Evolutionary conservation across 2,113 vertebrate genomes (phyloP).

Genomic region (Protobothrops flavoviridis): DNA sequence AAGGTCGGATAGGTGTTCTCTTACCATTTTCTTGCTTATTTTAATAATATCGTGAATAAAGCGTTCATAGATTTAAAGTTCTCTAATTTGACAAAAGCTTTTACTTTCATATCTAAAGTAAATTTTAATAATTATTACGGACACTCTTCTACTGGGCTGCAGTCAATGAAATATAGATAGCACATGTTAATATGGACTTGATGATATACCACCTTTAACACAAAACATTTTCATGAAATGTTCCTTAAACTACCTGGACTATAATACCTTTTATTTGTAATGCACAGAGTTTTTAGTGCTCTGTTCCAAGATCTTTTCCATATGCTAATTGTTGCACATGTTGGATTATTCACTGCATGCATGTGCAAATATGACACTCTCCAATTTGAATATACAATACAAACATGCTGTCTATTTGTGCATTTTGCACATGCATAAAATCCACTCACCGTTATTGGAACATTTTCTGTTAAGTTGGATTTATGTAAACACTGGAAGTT

Average conservation of each 20-base stretch:
- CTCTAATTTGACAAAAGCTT: background rate
- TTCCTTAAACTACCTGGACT: no score
- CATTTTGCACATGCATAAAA: background rate
- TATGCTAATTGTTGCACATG: no score
- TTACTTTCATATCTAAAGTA: conserved; percentile 26
- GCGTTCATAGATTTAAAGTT: conserved; percentile 12
- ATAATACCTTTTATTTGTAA: no score
- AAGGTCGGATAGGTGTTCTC: no score
- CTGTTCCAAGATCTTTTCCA: background rate
- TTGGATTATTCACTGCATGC: background rate
- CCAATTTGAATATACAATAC: background rate
- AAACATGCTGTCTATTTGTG: background rate
- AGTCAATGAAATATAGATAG: background rate
- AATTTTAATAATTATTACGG: background rate
- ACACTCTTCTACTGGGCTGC: background rate
- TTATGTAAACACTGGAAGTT: background rate
- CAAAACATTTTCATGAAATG: background rate
- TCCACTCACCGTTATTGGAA: background rate
- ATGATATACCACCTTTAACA: background rate
- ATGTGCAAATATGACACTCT: background rate
- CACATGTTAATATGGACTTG: background rate
- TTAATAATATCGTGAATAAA: background rate
- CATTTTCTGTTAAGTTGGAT: background rate
- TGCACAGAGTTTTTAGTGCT: background rate
- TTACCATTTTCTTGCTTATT: no score